Evolutionary conservation across 2,888 invertebrate genomes (phyloP), one percentile per base, ranked within the genome.

Genomic region (Achlya flavicornis): DNA sequence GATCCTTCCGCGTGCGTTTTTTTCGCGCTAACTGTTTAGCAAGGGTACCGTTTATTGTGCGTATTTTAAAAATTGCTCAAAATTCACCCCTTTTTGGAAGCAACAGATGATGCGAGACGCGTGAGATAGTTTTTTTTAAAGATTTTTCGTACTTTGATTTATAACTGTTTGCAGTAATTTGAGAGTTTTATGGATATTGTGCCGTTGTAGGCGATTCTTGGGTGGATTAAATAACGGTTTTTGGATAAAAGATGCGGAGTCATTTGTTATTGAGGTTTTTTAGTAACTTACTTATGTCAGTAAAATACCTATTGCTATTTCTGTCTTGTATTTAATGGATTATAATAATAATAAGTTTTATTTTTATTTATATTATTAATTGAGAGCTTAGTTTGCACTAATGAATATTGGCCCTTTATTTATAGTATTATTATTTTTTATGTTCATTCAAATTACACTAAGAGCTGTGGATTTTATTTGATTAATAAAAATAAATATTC

Each of bases 131-230:
- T 86, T 89, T 90, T 90, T 85, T 78, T 69, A 43, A 61, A 35
- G 68, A 73, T 76, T 84, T 41, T 86, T 83, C 75, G 71, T 76
- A 77, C 74, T 81, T 86, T 92, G 93, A 93, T 92, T 93, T 93
- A 93, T 93, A 86, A 86, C 88, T 93, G 93, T 93, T 93, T 93
- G 88, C 81, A 84, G 93, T 93, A 92, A 93, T 93, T 93, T 93
- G 91, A 93, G 90, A 92, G 73, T 90, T 91, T 91, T 93, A 93
- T 89, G 84, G 86, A 84, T 79, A 80, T 84, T 83, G 75, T 80
- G 65, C 81, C 75, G 80, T 88, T 85, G 88, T 89, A 82, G 84
- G 87, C 73, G 87, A 84, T 76, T 81, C 72, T 80, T 75, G 72
- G 78, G 75, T 70, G 81, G 79, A 81, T 87, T 88, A 83, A 83